These are phyloP conservation scores for Pseudomugil gertrudae DNA, from an alignment of 2,797 vertebrate species.

Conservation along the genomic window DNA sequence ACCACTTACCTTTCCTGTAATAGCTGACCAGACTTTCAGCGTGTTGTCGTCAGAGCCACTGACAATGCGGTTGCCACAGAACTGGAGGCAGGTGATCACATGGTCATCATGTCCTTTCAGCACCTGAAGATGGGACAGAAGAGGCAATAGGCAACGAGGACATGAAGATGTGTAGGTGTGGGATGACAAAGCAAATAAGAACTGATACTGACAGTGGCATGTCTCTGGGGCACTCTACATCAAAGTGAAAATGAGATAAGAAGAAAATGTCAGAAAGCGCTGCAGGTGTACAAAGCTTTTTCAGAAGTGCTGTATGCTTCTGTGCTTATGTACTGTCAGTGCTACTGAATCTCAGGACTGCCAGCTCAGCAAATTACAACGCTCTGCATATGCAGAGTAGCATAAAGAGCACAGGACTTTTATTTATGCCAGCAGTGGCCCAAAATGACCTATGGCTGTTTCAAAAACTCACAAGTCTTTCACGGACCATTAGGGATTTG, in stretches of 20 bases:
- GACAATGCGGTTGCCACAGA: constrained; percentile 98
- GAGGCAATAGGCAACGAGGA: constrained; percentile 22
- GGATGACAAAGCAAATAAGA: constrained; percentile 38
- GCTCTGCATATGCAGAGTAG: constrained; percentile 50
- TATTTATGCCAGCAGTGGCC: constrained; percentile 40
- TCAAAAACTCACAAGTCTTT: constrained; percentile 24
- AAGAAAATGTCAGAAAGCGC: constrained; percentile 54
- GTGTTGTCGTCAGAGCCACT: constrained; percentile 99
- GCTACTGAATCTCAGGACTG: constrained; percentile 53
- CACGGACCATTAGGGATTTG: constrained; percentile 33
- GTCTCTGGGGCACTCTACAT: constrained; percentile 36
- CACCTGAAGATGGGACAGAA: constrained; percentile 82
- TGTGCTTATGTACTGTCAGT: constrained; percentile 23
- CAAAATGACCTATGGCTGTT: constrained; percentile 34
- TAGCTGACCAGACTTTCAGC: constrained; percentile 98
- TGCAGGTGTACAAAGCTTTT: constrained; percentile 47
- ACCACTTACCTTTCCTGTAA: constrained; percentile 93
- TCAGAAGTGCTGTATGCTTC: constrained; percentile 12
- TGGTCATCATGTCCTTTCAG: constrained; percentile 99
- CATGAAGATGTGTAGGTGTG: background rate
- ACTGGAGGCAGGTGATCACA: constrained; percentile 98
- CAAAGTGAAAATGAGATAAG: constrained; percentile 43
- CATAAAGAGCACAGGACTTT: constrained; percentile 46
- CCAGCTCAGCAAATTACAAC: constrained; percentile 65
- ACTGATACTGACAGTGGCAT: constrained; percentile 23